Conservation (phyloP, 2,113 vertebrate genomes). For the Maccullochella peelii region DNA sequence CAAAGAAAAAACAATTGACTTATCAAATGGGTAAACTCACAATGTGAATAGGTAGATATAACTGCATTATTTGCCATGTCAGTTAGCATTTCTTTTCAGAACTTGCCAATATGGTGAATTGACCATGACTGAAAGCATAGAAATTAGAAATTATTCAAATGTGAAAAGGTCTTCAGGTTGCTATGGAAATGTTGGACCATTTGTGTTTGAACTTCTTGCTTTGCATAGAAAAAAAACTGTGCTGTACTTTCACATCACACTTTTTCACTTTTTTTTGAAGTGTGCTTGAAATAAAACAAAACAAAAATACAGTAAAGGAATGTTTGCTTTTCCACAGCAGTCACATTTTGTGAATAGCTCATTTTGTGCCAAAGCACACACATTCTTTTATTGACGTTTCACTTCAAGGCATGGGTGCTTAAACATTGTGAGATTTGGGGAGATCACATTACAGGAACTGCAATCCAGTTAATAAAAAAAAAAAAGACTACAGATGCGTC, state of each 20-base stretch:
- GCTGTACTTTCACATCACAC: neutral
- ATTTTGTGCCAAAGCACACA: neutral
- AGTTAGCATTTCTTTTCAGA: conserved; percentile 46
- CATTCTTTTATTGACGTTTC: conserved; percentile 28
- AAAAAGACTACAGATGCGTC: neutral
- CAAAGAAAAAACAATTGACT: conserved; percentile 34
- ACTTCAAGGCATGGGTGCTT: conserved; percentile 20
- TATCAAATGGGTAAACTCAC: conserved; percentile 21
- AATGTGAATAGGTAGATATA: conserved; percentile 21
- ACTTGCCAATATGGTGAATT: conserved; percentile 38
- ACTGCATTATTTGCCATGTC: conserved; percentile 44
- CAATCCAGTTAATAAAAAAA: neutral
- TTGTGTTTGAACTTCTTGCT: conserved; percentile 47
- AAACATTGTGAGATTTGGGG: neutral
- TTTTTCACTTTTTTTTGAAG: conserved; percentile 3
- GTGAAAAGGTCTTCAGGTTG: conserved; percentile 36
- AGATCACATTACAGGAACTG: conserved; percentile 12
- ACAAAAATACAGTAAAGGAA: neutral
- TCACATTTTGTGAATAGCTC: conserved; percentile 2
- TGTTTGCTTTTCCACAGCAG: conserved; percentile 9
- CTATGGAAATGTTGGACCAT: conserved; percentile 52
- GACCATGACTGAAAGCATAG: conserved; percentile 72
- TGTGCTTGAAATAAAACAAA: conserved; percentile 10
- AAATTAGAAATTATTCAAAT: conserved; percentile 82
- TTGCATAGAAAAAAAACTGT: conserved; percentile 17